Evolutionary conservation across 2,113 vertebrate genomes (phyloP), one percentile per base, ranked within the genome.

Genomic region (Spermophilus dauricus): DNA sequence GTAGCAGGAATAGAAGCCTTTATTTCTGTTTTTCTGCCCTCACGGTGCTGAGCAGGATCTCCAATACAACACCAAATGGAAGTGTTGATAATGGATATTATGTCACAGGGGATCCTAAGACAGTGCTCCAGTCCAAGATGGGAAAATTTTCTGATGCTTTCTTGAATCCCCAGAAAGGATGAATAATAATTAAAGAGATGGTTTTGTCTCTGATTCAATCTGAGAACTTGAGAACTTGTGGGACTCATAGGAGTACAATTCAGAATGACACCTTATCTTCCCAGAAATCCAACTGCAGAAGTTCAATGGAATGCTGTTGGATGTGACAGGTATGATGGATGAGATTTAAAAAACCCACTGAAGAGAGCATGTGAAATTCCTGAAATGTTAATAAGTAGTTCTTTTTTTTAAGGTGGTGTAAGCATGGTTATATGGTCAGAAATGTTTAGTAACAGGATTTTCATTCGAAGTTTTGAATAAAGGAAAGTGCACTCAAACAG

Each of bases 271-370:
- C 32, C 18, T 20, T 67, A 28, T 91, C 53, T 61, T 86, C 48
- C 39, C 76, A 69, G 83, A 87, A 91, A 61, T 83, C 75, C 76
- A 76, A 76, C 34, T 69, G n/a, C 51, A 81, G 82, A 89, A 82
- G n/a, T 67, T 85, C 39, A 87, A 14, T 42, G 76, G 37, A 76
- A 86, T 82, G 69, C 53, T 26, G 26, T 14, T 82, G 61, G 34
- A 63, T 8, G 8, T 18, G 58, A 53, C 24, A 18, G 37, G 45
- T 63, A n/a, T 56, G n/a, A 69, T 22, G 51, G 76, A 48, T 69
- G 69, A 70, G 48, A 77, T 75, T 67, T 45, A 3, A 34, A 85
- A 78, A 26, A 42, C 32, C 58, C 75, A 48, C 6, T 77, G 89
- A 26, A 70, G 63, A 67, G 5, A 30, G 4, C 20, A 9, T 39